Evolutionary conservation across 2,797 vertebrate species (phyloP).

Genomic region (Danio kyathit): DNA sequence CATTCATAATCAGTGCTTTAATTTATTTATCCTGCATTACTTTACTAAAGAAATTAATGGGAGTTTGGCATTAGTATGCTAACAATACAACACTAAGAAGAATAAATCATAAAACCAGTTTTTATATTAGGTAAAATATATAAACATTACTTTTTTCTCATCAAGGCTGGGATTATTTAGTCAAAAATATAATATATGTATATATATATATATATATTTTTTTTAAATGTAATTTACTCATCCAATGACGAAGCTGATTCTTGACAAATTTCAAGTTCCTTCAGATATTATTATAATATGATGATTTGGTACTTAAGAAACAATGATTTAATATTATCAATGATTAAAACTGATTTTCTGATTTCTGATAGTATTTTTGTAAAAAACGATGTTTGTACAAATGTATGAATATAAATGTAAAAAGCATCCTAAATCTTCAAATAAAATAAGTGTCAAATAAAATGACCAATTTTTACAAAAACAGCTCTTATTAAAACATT

Average conservation of each 20-base stretch:
- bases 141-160: too few relatives aligned
- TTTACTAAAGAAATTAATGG: not conserved
- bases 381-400: too few relatives aligned
- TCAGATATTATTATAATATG: not conserved
- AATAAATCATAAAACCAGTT: not conserved
- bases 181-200: not conserved
- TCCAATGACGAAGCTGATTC: not conserved
- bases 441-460: too few relatives aligned
- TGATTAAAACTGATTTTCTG: too few relatives aligned
- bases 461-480: too few relatives aligned
- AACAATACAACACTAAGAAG: too few relatives aligned
- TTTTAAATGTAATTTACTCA: not conserved
- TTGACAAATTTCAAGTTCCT: not conserved
- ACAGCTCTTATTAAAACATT: too few relatives aligned
- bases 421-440: too few relatives aligned
- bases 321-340: too few relatives aligned
- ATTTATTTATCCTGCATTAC: not conserved
- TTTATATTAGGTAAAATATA: not conserved
- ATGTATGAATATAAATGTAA: too few relatives aligned
- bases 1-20: not conserved
- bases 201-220: too few relatives aligned
- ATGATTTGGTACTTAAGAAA: not conserved
- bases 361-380: too few relatives aligned
- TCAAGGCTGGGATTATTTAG: not conserved
- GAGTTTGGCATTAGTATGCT: not conserved